Conservation (phyloP, 2,888 invertebrate species). For the Ischnura elegans region DNA sequence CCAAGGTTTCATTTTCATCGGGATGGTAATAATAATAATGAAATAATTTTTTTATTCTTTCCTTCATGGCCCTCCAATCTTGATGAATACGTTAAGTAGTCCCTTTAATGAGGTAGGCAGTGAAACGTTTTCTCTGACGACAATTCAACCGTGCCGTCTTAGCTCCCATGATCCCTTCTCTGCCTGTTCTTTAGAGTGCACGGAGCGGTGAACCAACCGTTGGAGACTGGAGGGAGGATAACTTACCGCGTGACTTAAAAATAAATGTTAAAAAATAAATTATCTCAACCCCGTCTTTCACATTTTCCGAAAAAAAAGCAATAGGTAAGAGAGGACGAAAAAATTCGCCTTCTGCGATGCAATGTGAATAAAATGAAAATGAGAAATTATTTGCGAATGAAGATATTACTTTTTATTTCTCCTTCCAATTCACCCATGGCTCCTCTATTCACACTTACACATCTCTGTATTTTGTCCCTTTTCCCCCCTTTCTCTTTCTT, state of each 20-base stretch:
- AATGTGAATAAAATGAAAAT: background rate
- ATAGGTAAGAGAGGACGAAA: background rate
- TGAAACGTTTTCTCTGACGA: background rate
- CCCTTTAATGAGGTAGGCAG: constrained; percentile 3
- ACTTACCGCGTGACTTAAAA: too few species aligned
- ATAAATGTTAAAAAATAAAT: too few species aligned
- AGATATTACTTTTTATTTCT: background rate
- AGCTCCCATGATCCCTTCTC: background rate
- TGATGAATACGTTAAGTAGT: constrained; percentile 26
- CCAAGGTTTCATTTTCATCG: background rate
- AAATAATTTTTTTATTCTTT: background rate
- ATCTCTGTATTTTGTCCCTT: background rate
- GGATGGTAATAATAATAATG: background rate
- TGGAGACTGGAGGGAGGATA: background rate
- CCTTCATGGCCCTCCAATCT: background rate
- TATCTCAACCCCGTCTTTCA: too few species aligned
- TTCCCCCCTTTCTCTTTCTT: background rate
- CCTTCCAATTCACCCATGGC: too few species aligned
- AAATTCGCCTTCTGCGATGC: background rate
- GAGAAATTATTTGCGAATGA: too few species aligned
- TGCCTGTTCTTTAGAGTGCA: too few species aligned
- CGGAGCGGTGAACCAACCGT: background rate
- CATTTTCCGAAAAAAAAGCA: too few species aligned
- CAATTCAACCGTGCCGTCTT: constrained; percentile 1
- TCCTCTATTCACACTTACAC: too few species aligned